Evolutionary conservation across 2,113 vertebrate species (phyloP), one percentile per base, ranked within the genome.

Genomic region (Tretioscincus oriximinensis): DNA sequence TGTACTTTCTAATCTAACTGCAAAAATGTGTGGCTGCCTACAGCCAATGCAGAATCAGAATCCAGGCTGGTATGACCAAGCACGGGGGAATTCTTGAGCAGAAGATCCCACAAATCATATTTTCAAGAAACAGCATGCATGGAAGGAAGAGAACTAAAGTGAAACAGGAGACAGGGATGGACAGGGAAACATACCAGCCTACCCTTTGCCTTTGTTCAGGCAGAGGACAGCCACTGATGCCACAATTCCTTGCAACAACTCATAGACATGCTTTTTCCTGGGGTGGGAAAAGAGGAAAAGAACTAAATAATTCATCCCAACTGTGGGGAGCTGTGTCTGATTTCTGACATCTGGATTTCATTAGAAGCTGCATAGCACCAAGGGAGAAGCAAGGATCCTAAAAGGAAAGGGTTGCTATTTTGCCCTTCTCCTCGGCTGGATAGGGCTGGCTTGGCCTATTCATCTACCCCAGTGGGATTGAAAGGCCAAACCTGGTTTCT

Each of bases 291-390:
- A 9, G 66, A 26, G 47, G 75, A 63, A 54, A 21, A 28, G 35
- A 77, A 26, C 1, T 76, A 86, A 85, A 94, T 97, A 97, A 96
- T 95, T 95, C 96, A 94, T 96, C 96, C 96, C 97, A 96, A 96
- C 95, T 95, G 90, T 95, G 96, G 91, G 78, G 92, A 96, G 95
- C 93, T 89, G 84, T 92, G 95, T 95, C 94, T 95, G 96, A 95
- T 94, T 96, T 94, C 93, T 94, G 94, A 96, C 96, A 97, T 98
- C 97, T 98, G 97, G 94, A 96, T 96, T 94, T 94, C 93, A 95
- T 97, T 95, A 96, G 88, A 90, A 83, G 87, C 90, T 88, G 89
- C 80, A 86, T 93, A 92, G 93, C 93, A 94, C 95, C 94, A 93
- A 95, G 94, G 95, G 96, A 96, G 92, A 41, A 96, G 93, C 83